These are phyloP conservation scores for Drosophila incognita DNA, from an alignment of 2,888 invertebrate genomes.

Conservation along the genomic window DNA sequence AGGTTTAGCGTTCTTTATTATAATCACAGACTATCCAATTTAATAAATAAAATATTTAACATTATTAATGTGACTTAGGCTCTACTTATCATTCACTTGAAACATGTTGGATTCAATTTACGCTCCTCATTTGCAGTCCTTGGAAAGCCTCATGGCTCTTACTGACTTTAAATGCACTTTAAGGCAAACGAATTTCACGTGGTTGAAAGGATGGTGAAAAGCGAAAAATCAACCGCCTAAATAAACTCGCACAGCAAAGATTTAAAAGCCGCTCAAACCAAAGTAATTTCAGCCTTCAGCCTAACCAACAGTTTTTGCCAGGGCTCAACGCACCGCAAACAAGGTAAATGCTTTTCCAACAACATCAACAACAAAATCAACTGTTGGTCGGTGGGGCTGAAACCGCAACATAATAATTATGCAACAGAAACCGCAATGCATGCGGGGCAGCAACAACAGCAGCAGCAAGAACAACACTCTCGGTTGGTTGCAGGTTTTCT, in stretches of 20 bases:
- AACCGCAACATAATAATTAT: constrained; percentile 81
- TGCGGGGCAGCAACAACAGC: constrained; percentile 62
- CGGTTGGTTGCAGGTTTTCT: constrained; percentile 47
- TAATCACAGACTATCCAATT: background rate
- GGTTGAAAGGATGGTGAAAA: constrained; percentile 7
- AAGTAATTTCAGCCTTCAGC: constrained; percentile 70
- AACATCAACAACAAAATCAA: constrained; percentile 69
- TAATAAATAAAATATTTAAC: background rate
- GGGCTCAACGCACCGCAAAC: constrained; percentile 74
- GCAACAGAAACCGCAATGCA: constrained; percentile 81
- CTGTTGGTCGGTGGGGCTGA: constrained; percentile 47
- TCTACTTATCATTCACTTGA: background rate
- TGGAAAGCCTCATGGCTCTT: background rate
- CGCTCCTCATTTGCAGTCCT: constrained; percentile 1
- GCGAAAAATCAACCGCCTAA: constrained; percentile 66
- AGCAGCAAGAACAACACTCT: constrained; percentile 40
- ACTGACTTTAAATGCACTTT: constrained; percentile 39
- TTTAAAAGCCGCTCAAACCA: constrained; percentile 82
- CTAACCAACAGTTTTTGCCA: constrained; percentile 71
- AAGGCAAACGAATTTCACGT: constrained; percentile 24
- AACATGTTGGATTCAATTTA: constrained; percentile 7
- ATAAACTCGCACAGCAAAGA: constrained; percentile 76
- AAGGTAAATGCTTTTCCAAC: constrained; percentile 78
- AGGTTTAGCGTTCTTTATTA: background rate
- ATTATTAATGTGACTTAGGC: background rate